These are phyloP conservation scores for Macquaria australasica DNA, from an alignment of 2,113 vertebrate genomes.

Conservation along the genomic window DNA sequence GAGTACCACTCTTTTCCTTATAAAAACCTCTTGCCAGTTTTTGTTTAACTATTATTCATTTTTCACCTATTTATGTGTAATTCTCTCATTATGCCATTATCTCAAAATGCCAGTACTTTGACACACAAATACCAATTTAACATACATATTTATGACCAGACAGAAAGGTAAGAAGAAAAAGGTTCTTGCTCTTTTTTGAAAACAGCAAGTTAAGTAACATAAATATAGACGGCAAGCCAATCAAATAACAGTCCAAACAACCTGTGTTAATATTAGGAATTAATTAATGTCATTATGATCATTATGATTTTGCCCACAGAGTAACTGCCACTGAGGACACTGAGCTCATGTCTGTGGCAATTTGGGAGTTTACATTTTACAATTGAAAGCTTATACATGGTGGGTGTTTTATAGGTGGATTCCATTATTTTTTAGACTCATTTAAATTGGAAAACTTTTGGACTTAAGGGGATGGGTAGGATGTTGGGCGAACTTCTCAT, in stretches of 20 bases:
- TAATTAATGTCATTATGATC: background rate
- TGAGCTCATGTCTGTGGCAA: background rate
- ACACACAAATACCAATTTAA: background rate
- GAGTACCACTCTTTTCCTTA: background rate
- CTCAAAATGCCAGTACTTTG: background rate
- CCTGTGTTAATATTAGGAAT: background rate
- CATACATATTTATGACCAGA: background rate
- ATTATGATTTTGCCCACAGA: background rate
- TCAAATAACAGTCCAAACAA: background rate
- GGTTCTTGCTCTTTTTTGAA: background rate
- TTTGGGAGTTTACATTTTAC: background rate
- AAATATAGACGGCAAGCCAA: background rate
- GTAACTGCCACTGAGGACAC: background rate
- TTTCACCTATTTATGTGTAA: background rate
- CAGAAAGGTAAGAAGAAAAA: background rate
- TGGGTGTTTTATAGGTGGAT: background rate
- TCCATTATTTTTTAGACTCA: background rate
- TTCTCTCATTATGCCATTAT: background rate
- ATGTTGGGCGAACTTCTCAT: background rate
- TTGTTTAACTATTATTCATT: background rate
- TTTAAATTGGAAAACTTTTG: background rate
- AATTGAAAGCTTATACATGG: background rate
- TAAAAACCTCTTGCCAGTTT: background rate
- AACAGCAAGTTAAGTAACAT: background rate
- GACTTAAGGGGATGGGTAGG: background rate